These are phyloP conservation scores for Gymnoscopelus microlampas DNA, from an alignment of 2,797 vertebrate genomes.

Conservation along the genomic window DNA sequence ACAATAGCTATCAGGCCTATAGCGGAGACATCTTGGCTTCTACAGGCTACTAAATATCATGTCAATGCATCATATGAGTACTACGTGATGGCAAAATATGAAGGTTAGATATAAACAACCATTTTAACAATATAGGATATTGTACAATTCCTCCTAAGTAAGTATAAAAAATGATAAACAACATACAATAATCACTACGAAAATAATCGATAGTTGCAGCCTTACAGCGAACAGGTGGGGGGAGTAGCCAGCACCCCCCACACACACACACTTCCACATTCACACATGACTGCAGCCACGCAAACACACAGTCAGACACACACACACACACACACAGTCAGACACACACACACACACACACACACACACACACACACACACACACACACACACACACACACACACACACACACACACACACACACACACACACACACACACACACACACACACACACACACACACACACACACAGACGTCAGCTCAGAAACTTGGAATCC, in stretches of 20 bases:
- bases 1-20: too few species aligned
- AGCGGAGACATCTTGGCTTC: too few species aligned
- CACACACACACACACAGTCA: not conserved
- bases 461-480: not conserved
- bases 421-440: not conserved
- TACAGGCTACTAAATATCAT: too few species aligned
- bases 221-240: too few species aligned
- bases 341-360: not conserved
- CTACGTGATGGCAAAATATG: too few species aligned
- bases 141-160: too few species aligned
- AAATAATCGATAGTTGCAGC: not conserved
- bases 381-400: not conserved
- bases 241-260: too few species aligned
- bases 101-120: too few species aligned
- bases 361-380: too few species aligned
- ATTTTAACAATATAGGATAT: too few species aligned
- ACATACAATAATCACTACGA: not conserved
- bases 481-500: constrained; percentile 49
- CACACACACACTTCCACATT: too few species aligned
- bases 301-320: constrained; percentile 1
- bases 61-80: too few species aligned
- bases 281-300: not conserved
- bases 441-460: constrained; percentile 6
- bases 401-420: constrained; percentile 1
- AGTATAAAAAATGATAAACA: constrained; percentile 12